phyloP scores from a whole-genome alignment of 37 sponge, comb jelly and placozoan species.

The Crambe crambe region DNA sequence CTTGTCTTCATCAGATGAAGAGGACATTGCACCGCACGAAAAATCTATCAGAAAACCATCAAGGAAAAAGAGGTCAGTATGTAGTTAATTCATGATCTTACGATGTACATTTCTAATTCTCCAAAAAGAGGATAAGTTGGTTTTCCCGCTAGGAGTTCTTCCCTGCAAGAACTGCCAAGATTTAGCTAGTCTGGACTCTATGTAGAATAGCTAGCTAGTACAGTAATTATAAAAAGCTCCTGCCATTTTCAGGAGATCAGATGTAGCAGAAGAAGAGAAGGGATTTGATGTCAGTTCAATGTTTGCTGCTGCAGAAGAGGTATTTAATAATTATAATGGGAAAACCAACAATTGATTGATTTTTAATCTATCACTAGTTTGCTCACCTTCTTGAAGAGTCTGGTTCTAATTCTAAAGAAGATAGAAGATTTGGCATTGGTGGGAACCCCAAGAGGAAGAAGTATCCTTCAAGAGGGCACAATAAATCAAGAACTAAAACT shows the following conservation, averaged over 20 bases:
- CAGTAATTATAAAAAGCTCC: no score
- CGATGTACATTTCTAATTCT: background rate
- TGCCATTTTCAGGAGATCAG: background rate
- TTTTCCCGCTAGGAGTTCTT: no score
- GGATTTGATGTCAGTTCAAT: slow-evolving; percentile 8
- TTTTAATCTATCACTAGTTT: slow-evolving; percentile 27
- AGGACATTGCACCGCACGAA: slow-evolving; percentile 25
- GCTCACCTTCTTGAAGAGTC: slow-evolving; percentile 56
- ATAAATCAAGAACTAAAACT: background rate
- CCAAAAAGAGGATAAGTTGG: background rate
- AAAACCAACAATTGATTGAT: background rate
- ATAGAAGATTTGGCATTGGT: no score
- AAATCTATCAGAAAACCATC: slow-evolving; percentile 12
- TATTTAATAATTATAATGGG: background rate
- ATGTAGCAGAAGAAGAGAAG: background rate
- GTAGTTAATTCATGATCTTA: background rate
- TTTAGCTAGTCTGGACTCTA: background rate
- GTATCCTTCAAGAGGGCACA: background rate
- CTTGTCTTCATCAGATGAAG: slow-evolving; percentile 51
- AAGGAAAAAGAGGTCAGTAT: slow-evolving; percentile 11
- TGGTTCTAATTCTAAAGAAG: background rate
- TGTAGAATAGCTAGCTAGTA: no score
- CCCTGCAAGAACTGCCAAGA: no score
- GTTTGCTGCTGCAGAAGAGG: slow-evolving; percentile 87
- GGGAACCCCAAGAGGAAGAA: background rate